These are phyloP conservation scores for Procambarus clarkii DNA, from an alignment of 1,140 invertebrate genomes.

Conservation along the genomic window DNA sequence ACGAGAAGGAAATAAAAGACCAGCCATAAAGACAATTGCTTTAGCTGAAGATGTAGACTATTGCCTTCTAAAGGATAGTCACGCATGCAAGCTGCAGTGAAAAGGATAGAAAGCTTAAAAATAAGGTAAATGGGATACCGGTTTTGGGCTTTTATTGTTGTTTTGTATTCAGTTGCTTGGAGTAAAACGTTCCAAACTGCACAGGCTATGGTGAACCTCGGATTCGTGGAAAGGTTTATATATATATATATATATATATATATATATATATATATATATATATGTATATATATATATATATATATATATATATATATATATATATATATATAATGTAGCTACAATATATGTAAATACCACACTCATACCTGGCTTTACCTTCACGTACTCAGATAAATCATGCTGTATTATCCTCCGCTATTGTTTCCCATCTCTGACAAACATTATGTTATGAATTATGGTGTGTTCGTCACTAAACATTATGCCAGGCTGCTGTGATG, in stretches of 20 bases:
- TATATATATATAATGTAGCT: too few species aligned
- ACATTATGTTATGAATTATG: neutral
- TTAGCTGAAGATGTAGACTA: neutral
- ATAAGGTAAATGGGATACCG: too few species aligned
- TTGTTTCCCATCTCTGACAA: neutral
- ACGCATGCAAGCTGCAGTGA: neutral
- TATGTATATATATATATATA: too few species aligned
- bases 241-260: too few species aligned
- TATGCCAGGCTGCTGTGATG: neutral
- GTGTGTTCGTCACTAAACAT: neutral
- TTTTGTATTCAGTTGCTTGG: too few species aligned
- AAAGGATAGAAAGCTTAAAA: neutral
- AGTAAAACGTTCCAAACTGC: too few species aligned
- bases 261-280: too few species aligned
- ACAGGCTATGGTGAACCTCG: too few species aligned
- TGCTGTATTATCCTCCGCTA: neutral
- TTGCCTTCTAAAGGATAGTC: neutral
- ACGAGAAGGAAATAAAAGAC: neutral
- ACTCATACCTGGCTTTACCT: neutral
- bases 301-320: too few species aligned
- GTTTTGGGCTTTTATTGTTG: too few species aligned
- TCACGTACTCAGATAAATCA: neutral
- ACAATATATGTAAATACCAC: too few species aligned
- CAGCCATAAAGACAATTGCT: neutral
- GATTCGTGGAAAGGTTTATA: too few species aligned